phyloP scores from a whole-genome alignment of 2,797 vertebrate genomes.

The Chelonia mydas region DNA sequence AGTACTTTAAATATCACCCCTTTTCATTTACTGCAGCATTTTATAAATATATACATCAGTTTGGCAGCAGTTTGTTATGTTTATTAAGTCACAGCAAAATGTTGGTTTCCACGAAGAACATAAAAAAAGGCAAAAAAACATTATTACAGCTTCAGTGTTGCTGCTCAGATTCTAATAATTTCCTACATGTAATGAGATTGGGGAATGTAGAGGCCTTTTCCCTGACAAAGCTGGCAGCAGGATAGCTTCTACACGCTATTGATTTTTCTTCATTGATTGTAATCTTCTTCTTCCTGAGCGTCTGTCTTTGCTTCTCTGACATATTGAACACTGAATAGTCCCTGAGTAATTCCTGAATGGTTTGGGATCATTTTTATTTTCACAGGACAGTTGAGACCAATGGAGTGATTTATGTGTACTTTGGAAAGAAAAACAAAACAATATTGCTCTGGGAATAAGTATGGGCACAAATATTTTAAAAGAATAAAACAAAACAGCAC shows the following conservation, averaged over 20 bases:
- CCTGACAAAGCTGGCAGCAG: constrained; percentile 71
- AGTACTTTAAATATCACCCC: constrained; percentile 10
- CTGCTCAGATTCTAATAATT: constrained; percentile 75
- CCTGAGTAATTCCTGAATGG: constrained; percentile 83
- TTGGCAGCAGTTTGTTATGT: constrained; percentile 36
- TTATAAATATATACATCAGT: constrained; percentile 41
- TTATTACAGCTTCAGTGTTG: constrained; percentile 52
- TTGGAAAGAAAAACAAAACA: constrained; percentile 78
- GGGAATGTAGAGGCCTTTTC: constrained; percentile 65
- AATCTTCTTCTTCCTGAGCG: constrained; percentile 82
- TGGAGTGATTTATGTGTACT: constrained; percentile 82
- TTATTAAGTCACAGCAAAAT: constrained; percentile 73
- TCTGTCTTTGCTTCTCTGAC: constrained; percentile 83
- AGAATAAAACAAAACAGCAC: constrained; percentile 44
- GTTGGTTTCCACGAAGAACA: constrained; percentile 73
- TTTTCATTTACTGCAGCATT: constrained; percentile 41
- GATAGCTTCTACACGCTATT: constrained; percentile 78
- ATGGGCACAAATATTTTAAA: constrained; percentile 32
- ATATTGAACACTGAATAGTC: constrained; percentile 84
- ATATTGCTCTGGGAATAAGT: constrained; percentile 65
- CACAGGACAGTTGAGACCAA: constrained; percentile 82
- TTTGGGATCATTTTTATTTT: constrained; percentile 86
- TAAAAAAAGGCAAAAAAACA: constrained; percentile 30
- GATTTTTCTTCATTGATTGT: constrained; percentile 86
- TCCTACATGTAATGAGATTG: constrained; percentile 76